A percentile compares a stretch with the other conserved stretches of the same genome.
Evolutionary conservation across 2,888 invertebrate species (phyloP).

Genomic region (Theretra japonica): DNA sequence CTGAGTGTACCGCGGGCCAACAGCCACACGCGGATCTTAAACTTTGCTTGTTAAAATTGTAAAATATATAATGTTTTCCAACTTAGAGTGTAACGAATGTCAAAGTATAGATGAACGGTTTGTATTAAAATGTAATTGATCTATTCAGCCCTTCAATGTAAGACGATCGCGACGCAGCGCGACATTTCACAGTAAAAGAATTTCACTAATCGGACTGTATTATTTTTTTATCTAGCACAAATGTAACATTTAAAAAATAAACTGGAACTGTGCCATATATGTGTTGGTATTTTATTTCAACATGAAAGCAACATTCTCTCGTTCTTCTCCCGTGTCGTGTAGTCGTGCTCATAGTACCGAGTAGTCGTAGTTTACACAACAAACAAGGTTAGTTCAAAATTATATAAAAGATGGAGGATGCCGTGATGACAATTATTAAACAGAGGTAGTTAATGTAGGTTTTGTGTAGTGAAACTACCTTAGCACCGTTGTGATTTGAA

Average conservation of each 20-base stretch:
- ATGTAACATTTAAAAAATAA: constrained; percentile 81
- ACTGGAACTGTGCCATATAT: constrained; percentile 83
- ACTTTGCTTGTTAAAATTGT: constrained; percentile 72
- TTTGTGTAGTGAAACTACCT: too few species aligned
- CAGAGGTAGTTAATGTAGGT: too few species aligned
- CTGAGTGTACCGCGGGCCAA: constrained; percentile 58
- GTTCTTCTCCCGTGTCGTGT: too few species aligned
- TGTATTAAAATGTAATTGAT: constrained; percentile 31
- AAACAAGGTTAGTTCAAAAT: too few species aligned
- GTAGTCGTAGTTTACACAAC: too few species aligned
- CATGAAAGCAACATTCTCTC: background rate
- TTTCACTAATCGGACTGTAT: constrained; percentile 82
- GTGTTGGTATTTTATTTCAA: constrained; percentile 45
- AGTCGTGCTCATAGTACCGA: too few species aligned
- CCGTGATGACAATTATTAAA: too few species aligned
- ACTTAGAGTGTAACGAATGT: constrained; percentile 38
- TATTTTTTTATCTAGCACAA: constrained; percentile 83
- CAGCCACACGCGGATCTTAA: constrained; percentile 53
- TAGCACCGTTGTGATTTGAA: too few species aligned
- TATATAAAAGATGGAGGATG: too few species aligned
- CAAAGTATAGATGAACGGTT: constrained; percentile 40
- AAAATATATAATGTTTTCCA: constrained; percentile 26
- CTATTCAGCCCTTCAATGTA: constrained; percentile 9
- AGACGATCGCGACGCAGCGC: constrained; percentile 36
- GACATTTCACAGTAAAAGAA: constrained; percentile 56